Base-by-base conservation (phyloP, 1,140 invertebrate species). In the Choristoneura fumiferana region DNA sequence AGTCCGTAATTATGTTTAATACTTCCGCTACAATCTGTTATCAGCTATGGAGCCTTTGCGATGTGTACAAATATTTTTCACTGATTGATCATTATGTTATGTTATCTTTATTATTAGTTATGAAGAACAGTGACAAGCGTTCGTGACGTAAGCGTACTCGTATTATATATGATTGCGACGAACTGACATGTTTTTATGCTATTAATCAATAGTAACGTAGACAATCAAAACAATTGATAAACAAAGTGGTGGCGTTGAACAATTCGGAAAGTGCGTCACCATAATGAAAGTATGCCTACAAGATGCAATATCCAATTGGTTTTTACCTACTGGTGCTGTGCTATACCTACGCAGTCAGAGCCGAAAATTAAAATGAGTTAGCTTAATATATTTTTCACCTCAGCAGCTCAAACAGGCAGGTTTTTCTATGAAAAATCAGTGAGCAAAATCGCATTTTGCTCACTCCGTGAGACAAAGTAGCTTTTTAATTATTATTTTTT, bases 161-260 rank as follows among this genome's bases (percentile, higher is more conserved):
- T n/a, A n/a, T n/a, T n/a, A n/a, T n/a, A n/a, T 49, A n/a, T 49
- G 43, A 49, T 49, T 33, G 43, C 43, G 18, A 49, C 22, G 43
- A 12, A 49, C 12, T 49, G 43, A 49, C 43, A 49, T 49, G 43
- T 33, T 49, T 49, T 49, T 49, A 49, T 49, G 43, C 43, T 22
- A 49, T 49, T n/a, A 49, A 49, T 49, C 43, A 49, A 33, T 49
- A 29, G 9, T 22, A 18, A n/a, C 9, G 10, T 22, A 18, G n/a
- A 8, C 18, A 4, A 33, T 12, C 43, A 49, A 49, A 49, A 49
- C 43, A 49, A 49, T 13, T n/a, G 10, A 22, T 37, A 37, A 10
- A 37, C 1, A 1, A 9, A 37, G 9, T 9, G n/a, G 3, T 1
- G 8, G 1, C 3, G 1, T 37, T 4, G 9, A 9, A 37, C n/a